phyloP scores from a whole-genome alignment of 2,113 vertebrate genomes.

The Heteronetta atricapilla region DNA sequence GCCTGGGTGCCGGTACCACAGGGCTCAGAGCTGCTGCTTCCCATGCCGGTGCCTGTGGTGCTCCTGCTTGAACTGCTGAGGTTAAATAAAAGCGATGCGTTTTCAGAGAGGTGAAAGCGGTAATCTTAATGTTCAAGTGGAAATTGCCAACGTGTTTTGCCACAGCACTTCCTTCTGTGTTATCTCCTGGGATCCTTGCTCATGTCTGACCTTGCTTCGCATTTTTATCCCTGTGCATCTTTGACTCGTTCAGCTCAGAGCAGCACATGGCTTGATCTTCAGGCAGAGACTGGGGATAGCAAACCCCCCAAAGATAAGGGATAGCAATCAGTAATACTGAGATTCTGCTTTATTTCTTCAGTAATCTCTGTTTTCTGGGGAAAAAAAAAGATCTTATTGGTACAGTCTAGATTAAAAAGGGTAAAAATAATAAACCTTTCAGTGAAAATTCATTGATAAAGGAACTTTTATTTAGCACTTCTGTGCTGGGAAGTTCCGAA shows the following conservation, averaged over 20 bases:
- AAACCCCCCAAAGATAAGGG: background rate
- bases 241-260: background rate
- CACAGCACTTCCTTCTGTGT: background rate
- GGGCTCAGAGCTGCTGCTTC: background rate
- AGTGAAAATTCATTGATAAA: background rate
- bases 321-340: background rate
- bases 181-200: background rate
- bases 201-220: background rate
- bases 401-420: background rate
- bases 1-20: fast-evolving
- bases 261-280: background rate
- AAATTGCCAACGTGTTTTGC: background rate
- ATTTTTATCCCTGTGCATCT: conserved; percentile 13
- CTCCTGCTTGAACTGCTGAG: fast-evolving
- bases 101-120: background rate
- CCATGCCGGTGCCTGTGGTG: background rate
- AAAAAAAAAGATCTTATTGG: background rate
- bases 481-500: background rate
- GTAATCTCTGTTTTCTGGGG: background rate
- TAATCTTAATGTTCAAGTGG: background rate
- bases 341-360: background rate
- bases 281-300: background rate
- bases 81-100: background rate
- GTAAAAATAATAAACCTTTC: background rate
- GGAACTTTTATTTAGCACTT: background rate